Conservation (phyloP, 1,140 invertebrate species). For the Teleogryllus occipitalis region DNA sequence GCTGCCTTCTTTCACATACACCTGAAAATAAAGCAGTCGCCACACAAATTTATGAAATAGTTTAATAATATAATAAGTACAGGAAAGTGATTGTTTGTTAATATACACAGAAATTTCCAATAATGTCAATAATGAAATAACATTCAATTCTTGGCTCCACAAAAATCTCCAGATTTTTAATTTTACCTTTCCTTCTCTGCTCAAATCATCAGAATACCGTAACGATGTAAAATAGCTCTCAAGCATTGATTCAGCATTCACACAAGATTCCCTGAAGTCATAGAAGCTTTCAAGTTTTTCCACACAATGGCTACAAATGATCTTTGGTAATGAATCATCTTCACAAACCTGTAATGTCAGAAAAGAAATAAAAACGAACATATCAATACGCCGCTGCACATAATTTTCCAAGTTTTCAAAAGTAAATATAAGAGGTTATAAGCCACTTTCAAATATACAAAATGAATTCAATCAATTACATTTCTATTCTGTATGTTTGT, state of each 20-base stretch:
- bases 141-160: constrained; percentile 29
- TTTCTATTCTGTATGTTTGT: background rate
- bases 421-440: too few species aligned
- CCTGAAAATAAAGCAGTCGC: constrained; percentile 24
- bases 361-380: background rate
- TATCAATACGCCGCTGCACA: background rate
- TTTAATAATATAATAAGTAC: too few species aligned
- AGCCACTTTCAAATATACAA: background rate
- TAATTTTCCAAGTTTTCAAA: too few species aligned
- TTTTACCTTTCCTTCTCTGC: constrained; percentile 52
- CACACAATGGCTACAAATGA: constrained; percentile 55
- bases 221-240: constrained; percentile 54
- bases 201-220: constrained; percentile 49
- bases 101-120: background rate
- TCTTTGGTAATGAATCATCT: constrained; percentile 60
- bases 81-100: background rate
- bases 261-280: constrained; percentile 54
- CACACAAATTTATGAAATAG: background rate
- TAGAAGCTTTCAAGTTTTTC: constrained; percentile 51
- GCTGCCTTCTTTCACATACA: constrained; percentile 47
- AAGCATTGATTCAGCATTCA: constrained; percentile 56
- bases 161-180: constrained; percentile 19
- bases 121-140: constrained; percentile 22
- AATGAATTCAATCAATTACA: background rate
- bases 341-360: constrained; percentile 46